phyloP scores from a whole-genome alignment of 2,888 invertebrate genomes.

The Ceratothoa steindachneri region DNA sequence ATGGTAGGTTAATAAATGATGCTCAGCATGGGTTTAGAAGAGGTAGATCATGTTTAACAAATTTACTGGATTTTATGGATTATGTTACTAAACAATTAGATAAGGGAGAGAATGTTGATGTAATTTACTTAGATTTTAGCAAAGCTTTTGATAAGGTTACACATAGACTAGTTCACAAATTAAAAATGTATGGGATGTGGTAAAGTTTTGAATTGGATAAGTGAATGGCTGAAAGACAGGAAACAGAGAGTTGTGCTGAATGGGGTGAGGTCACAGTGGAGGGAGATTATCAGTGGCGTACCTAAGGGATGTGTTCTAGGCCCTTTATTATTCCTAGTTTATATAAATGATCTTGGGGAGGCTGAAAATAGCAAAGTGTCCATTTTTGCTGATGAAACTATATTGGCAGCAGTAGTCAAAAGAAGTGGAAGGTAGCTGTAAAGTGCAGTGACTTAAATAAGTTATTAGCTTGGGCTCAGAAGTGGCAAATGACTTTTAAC shows the following conservation, averaged over 20 bases:
- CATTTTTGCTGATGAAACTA: neutral
- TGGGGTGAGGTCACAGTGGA: neutral
- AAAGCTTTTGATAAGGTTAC: no score
- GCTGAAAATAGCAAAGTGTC: neutral
- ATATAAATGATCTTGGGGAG: neutral
- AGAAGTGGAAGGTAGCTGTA: neutral
- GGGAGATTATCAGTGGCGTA: neutral
- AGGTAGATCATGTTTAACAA: no score
- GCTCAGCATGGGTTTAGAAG: no score
- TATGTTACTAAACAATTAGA: no score
- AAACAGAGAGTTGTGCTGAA: neutral
- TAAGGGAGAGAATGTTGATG: no score
- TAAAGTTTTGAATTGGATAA: no score
- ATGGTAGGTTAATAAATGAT: no score
- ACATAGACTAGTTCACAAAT: no score
- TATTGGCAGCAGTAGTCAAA: neutral
- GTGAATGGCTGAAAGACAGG: no score
- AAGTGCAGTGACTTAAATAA: neutral
- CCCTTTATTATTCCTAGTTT: neutral
- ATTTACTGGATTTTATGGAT: no score
- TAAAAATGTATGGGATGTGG: no score
- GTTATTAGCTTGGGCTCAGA: neutral
- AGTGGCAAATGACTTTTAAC: neutral
- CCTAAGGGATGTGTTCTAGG: neutral
- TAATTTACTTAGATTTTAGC: no score